Evolutionary conservation across 2,797 vertebrate species (phyloP).

Genomic region (Moxostoma hubbsi): DNA sequence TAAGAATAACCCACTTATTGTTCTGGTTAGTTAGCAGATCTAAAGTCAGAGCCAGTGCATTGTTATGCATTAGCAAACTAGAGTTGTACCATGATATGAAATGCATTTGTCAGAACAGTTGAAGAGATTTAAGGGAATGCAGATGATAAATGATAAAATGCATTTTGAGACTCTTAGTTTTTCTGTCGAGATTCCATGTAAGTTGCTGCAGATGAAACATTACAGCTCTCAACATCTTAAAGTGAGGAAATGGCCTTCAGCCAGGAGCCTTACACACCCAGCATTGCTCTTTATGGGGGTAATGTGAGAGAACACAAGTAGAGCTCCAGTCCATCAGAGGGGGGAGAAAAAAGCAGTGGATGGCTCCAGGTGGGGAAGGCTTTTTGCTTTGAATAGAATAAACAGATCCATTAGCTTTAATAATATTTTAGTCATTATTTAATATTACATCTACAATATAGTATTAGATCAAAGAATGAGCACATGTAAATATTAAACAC

Average conservation of each 20-base stretch:
- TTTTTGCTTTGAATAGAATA: neutral
- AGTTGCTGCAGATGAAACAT: conserved; percentile 40
- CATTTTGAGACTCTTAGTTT: neutral
- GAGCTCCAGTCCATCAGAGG: conserved; percentile 31
- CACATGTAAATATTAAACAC: conserved; percentile 3
- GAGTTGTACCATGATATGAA: neutral
- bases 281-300: conserved; percentile 39
- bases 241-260: conserved; percentile 37
- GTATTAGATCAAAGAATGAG: neutral
- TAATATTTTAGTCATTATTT: conserved; percentile 9
- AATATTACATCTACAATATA: neutral
- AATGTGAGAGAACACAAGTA: conserved; percentile 44
- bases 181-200: conserved; percentile 10
- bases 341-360: conserved; percentile 2
- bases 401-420: neutral
- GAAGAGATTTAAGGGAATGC: conserved; percentile 3
- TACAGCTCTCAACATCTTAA: conserved; percentile 37
- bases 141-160: conserved; percentile 11
- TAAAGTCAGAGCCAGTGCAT: neutral
- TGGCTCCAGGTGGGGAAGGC: conserved; percentile 12
- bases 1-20: neutral
- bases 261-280: conserved; percentile 33
- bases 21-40: conserved; percentile 5
- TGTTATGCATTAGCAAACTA: neutral
- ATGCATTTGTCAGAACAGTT: conserved; percentile 4